These are phyloP conservation scores for Philopedon plagiatum DNA, from an alignment of 2,888 invertebrate species.

Conservation along the genomic window DNA sequence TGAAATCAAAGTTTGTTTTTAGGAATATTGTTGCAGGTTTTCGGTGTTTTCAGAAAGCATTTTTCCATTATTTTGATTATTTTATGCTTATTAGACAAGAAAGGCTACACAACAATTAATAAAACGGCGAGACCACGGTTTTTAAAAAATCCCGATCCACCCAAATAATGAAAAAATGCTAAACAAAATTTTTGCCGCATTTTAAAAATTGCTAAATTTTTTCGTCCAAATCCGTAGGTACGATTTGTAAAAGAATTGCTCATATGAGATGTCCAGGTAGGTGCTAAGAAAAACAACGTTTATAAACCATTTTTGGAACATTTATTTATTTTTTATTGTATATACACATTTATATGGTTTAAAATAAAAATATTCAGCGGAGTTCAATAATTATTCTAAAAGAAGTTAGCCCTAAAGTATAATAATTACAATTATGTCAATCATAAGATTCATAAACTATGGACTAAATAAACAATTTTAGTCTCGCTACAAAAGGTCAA, in stretches of 20 bases:
- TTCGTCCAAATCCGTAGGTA: no score
- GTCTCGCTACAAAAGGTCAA: not conserved
- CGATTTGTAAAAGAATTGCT: not conserved
- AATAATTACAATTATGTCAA: not conserved
- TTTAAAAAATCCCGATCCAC: no score
- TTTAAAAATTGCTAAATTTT: no score
- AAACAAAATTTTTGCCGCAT: no score
- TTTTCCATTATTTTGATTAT: no score
- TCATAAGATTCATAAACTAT: constrained; percentile 2
- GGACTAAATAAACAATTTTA: not conserved
- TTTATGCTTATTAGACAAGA: no score
- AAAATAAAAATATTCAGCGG: constrained; percentile 15
- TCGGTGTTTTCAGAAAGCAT: no score
- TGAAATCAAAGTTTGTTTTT: no score
- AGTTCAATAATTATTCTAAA: not conserved
- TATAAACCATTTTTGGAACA: constrained; percentile 38
- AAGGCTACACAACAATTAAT: no score
- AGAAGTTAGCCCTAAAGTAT: not conserved
- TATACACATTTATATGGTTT: constrained; percentile 36
- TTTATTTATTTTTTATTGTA: constrained; percentile 38
- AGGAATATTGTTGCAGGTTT: no score
- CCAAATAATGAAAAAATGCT: no score
- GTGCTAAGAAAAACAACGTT: constrained; percentile 16
- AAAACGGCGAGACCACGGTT: no score
- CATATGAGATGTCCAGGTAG: not conserved